A percentile compares a stretch with the other conserved stretches of the same genome.
Conservation (phyloP, 2,888 invertebrate species). For the Dolichopus griseipennis region DNA sequence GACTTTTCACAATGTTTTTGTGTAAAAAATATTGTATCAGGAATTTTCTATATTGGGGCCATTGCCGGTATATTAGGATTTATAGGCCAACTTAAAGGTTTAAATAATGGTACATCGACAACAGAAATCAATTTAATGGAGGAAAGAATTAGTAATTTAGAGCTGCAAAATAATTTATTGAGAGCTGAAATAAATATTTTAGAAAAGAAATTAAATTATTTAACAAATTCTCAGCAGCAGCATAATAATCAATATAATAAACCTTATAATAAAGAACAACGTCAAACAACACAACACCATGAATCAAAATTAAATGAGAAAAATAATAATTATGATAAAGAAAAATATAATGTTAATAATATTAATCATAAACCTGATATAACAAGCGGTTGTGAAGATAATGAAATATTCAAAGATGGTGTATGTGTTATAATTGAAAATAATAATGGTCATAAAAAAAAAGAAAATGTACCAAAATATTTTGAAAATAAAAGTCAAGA, state of each 20-base stretch:
- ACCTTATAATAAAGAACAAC: neutral
- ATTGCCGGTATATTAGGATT: constrained; percentile 31
- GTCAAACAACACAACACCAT: neutral
- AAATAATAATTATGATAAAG: neutral
- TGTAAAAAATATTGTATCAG: constrained; percentile 21
- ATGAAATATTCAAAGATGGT: neutral
- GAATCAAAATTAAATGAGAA: neutral
- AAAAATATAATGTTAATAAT: neutral
- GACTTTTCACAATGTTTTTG: neutral
- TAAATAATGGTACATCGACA: constrained; percentile 25
- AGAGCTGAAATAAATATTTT: constrained; percentile 39
- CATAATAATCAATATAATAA: neutral
- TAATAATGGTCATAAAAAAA: neutral
- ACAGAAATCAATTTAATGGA: constrained; percentile 16
- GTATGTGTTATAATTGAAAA: neutral
- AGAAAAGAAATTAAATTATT: constrained; percentile 35
- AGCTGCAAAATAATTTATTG: constrained; percentile 38
- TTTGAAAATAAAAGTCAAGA: too few relatives aligned
- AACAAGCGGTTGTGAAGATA: neutral
- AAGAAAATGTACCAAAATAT: neutral
- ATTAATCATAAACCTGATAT: neutral
- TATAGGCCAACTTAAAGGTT: constrained; percentile 30
- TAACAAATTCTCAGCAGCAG: constrained; percentile 21
- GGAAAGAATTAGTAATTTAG: constrained; percentile 31
- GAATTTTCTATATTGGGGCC: constrained; percentile 32